Conservation (phyloP, 2,888 invertebrate species). For the Eristalis arbustorum region DNA sequence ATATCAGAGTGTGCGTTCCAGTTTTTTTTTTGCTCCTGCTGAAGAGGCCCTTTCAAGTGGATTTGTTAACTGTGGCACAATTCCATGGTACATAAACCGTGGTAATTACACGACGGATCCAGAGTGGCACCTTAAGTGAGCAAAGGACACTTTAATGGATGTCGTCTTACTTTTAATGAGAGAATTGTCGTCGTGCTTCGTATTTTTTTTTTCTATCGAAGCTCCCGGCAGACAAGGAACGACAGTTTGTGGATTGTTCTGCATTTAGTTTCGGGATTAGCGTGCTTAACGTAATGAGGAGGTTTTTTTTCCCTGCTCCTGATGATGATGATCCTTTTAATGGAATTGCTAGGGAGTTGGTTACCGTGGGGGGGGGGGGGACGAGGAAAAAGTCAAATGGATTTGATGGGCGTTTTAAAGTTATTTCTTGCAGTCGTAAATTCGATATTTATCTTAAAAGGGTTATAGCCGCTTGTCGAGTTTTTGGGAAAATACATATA, state of each 20-base stretch:
- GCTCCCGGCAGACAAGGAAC: background rate
- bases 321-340: slow-evolving; percentile 5
- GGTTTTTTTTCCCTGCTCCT: background rate
- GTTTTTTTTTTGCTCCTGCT: background rate
- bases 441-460: background rate
- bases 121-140: slow-evolving; percentile 12
- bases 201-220: background rate
- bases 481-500: background rate
- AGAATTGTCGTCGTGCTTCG: background rate
- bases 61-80: background rate
- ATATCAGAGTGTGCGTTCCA: background rate
- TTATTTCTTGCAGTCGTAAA: background rate
- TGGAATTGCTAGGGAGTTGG: background rate
- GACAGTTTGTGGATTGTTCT: slow-evolving; percentile 18
- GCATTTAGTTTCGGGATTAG: slow-evolving; percentile 1
- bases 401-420: background rate
- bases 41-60: background rate
- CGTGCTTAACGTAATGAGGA: background rate
- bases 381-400: background rate
- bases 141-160: slow-evolving; percentile 14
- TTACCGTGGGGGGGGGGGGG: background rate
- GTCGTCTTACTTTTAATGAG: background rate
- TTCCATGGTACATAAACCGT: background rate
- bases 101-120: background rate
- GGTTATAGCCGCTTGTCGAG: background rate